phyloP scores from a whole-genome alignment of 1,140 invertebrate genomes.

The Sogatella furcifera region DNA sequence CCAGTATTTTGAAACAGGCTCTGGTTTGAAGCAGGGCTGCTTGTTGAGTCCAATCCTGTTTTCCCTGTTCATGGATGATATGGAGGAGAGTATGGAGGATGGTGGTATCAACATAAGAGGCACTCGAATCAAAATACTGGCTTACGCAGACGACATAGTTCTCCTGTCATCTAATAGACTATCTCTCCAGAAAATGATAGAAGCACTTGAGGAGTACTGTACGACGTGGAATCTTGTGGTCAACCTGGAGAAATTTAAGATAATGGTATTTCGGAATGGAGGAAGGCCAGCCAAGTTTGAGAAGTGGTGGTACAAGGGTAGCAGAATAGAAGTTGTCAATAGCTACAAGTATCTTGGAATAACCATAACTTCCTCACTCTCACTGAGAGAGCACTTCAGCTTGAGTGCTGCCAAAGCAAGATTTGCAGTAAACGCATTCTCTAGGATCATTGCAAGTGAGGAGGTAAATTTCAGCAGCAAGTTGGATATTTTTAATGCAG shows the following conservation, averaged over 20 bases:
- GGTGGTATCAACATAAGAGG: slow-evolving; percentile 12
- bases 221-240: not conserved
- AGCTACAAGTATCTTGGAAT: too few relatives aligned
- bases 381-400: not conserved
- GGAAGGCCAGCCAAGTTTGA: not conserved
- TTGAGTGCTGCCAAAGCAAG: not conserved
- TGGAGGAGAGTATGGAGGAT: slow-evolving; percentile 7
- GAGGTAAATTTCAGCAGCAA: not conserved
- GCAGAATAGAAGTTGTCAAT: not conserved
- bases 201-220: not conserved
- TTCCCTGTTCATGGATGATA: slow-evolving; percentile 17
- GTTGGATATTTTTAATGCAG: not conserved
- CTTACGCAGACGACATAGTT: slow-evolving; percentile 5
- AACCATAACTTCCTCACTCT: not conserved
- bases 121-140: not conserved
- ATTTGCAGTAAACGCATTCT: not conserved
- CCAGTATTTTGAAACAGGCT: slow-evolving; percentile 4
- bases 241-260: not conserved
- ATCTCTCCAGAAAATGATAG: not conserved
- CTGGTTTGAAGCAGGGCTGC: slow-evolving; percentile 19
- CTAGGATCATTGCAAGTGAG: not conserved
- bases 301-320: not conserved
- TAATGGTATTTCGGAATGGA: not conserved
- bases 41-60: slow-evolving; percentile 18
- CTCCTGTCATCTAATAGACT: not conserved